These are phyloP conservation scores for Caenorhabditis auriculariae DNA, from an alignment of 2,888 invertebrate genomes.

Conservation along the genomic window DNA sequence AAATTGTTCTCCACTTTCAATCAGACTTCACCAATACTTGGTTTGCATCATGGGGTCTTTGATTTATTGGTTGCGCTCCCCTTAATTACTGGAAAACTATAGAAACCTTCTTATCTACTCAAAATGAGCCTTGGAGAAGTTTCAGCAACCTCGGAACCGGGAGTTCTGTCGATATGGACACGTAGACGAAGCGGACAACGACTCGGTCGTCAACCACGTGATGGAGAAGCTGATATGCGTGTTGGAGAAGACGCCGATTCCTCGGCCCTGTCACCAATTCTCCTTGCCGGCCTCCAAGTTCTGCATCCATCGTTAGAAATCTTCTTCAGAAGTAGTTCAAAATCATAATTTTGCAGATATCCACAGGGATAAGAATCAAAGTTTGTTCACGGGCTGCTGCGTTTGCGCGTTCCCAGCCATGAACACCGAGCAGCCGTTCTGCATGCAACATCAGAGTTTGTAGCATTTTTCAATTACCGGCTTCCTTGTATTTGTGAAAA, in stretches of 20 bases:
- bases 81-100: too few relatives aligned
- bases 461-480: too few relatives aligned
- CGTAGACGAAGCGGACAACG: background rate
- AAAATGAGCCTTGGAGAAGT: too few relatives aligned
- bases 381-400: constrained; percentile 6
- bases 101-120: too few relatives aligned
- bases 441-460: background rate
- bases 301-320: constrained; percentile 17
- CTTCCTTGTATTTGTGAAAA: background rate
- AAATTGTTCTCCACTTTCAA: too few relatives aligned
- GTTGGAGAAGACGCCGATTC: background rate
- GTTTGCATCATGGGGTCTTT: too few relatives aligned
- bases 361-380: constrained; percentile 6
- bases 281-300: constrained; percentile 1
- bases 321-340: background rate
- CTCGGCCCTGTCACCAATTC: background rate
- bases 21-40: too few relatives aligned
- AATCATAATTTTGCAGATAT: constrained; percentile 9
- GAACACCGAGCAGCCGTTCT: constrained; percentile 1
- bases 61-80: too few relatives aligned
- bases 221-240: background rate
- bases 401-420: constrained; percentile 9
- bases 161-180: background rate
- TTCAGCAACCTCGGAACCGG: too few relatives aligned
- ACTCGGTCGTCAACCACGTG: background rate